Conservation (phyloP, 2,113 vertebrate species). For the Fukomys damarensis region DNA sequence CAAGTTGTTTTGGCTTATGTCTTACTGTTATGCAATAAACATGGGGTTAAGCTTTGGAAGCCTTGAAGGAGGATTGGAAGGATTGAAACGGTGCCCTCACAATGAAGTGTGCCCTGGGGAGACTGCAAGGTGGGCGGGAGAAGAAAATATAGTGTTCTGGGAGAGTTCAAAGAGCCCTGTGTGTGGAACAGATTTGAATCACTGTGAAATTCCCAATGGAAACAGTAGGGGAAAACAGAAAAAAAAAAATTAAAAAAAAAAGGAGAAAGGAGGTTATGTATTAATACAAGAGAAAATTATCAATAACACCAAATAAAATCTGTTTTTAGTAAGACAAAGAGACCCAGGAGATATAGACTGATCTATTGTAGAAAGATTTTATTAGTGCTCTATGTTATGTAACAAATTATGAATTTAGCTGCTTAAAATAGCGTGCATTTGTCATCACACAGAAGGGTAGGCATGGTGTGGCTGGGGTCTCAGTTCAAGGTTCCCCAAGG, state of each 20-base stretch:
- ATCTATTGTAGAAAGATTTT: neutral
- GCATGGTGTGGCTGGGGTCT: neutral
- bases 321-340: slow-evolving; percentile 46
- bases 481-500: neutral
- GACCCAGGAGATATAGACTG: neutral
- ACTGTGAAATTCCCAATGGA: slow-evolving; percentile 11
- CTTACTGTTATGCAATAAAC: slow-evolving; percentile 67
- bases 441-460: neutral
- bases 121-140: neutral
- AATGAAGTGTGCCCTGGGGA: neutral
- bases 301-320: slow-evolving; percentile 16
- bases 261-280: neutral
- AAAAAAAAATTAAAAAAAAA: neutral
- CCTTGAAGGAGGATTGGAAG: neutral
- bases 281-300: neutral
- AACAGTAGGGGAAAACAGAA: neutral
- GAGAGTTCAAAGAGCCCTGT: neutral
- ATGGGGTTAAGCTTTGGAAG: slow-evolving; percentile 11
- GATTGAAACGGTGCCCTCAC: slow-evolving; percentile 26
- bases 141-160: neutral
- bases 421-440: neutral
- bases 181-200: slow-evolving; percentile 3
- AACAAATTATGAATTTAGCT: neutral
- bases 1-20: slow-evolving; percentile 52
- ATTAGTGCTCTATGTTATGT: neutral